phyloP scores from a whole-genome alignment of 2,113 vertebrate genomes.

The Eulacestoma nigropectus region DNA sequence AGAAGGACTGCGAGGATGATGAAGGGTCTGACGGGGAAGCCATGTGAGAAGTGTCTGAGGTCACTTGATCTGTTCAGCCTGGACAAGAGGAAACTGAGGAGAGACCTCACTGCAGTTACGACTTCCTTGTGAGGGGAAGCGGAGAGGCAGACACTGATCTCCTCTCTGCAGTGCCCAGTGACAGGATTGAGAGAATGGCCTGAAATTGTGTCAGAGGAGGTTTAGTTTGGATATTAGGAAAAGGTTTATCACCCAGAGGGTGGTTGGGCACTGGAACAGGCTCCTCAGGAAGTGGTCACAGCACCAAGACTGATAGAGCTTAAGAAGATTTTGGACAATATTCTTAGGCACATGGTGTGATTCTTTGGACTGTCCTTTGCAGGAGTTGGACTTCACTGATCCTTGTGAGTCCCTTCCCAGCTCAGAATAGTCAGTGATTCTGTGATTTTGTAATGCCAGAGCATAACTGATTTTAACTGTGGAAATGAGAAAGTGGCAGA shows the following conservation, averaged over 20 bases:
- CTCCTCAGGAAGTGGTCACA: neutral
- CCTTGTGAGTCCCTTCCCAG: neutral
- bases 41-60: fast-evolving
- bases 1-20: fast-evolving
- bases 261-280: neutral
- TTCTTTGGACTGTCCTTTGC: neutral
- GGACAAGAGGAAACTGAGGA: neutral
- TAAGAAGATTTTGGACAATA: neutral
- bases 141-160: neutral
- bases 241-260: neutral
- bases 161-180: neutral
- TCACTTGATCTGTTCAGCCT: neutral
- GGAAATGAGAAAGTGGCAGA: neutral
- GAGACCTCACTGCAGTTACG: neutral
- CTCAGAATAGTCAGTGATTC: neutral
- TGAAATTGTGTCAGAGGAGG: neutral
- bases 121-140: neutral
- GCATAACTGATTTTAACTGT: neutral
- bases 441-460: neutral
- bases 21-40: neutral
- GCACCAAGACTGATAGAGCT: neutral
- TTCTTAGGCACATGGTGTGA: neutral
- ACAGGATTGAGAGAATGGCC: neutral
- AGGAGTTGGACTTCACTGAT: neutral
- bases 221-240: neutral